Evolutionary conservation across 2,797 vertebrate species (phyloP).

Genomic region (Tiaroga cobitis): DNA sequence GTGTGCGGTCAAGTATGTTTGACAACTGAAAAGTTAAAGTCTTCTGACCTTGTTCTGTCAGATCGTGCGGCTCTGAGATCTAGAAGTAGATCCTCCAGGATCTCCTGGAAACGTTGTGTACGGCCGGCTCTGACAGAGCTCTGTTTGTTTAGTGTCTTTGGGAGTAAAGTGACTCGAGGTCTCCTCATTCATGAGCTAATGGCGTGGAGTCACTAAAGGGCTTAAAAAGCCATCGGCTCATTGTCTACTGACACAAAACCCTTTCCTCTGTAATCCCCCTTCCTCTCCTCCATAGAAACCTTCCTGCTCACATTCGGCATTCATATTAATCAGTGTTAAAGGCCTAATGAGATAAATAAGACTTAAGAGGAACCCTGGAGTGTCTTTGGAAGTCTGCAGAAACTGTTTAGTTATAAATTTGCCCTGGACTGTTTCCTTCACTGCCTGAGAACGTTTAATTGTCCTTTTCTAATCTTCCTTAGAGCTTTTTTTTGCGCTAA

Average conservation of each 20-base stretch:
- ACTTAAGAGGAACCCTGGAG: slow-evolving; percentile 85
- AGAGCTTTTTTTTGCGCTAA: not conserved
- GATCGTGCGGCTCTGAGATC: not conserved
- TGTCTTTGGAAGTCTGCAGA: slow-evolving; percentile 76
- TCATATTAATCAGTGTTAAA: slow-evolving; percentile 97
- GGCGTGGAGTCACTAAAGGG: slow-evolving; percentile 83
- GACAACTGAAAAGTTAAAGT: not conserved
- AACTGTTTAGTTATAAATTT: slow-evolving; percentile 75
- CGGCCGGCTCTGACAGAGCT: not conserved
- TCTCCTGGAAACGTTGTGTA: not conserved
- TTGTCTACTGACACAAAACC: slow-evolving; percentile 90
- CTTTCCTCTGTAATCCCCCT: slow-evolving; percentile 70
- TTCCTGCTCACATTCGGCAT: slow-evolving; percentile 83
- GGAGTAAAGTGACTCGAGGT: slow-evolving; percentile 20
- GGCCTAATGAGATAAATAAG: slow-evolving; percentile 96
- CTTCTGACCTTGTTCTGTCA: not conserved
- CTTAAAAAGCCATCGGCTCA: slow-evolving; percentile 90
- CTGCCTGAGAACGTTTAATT: slow-evolving; percentile 26
- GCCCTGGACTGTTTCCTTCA: slow-evolving; percentile 59
- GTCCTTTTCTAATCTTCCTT: not conserved
- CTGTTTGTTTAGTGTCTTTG: slow-evolving; percentile 47
- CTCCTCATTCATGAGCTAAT: slow-evolving; percentile 78
- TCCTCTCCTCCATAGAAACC: slow-evolving; percentile 69
- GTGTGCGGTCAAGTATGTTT: not conserved
- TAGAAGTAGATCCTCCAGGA: too few species aligned